These are phyloP conservation scores for Bhutanitis thaidina DNA, from an alignment of 2,888 invertebrate genomes.

Conservation along the genomic window DNA sequence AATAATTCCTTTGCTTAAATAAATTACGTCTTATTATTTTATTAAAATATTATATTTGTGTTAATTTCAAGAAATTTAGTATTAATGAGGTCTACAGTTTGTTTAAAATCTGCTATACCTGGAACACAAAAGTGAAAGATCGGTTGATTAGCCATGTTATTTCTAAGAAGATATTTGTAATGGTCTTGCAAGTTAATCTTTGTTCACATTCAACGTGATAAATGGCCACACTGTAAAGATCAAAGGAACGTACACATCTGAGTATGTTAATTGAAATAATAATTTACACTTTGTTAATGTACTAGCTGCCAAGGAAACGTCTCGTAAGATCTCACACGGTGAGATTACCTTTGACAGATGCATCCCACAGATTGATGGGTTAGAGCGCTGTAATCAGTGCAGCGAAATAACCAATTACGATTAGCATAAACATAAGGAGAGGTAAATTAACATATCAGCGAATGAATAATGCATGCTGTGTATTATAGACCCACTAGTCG, in stretches of 20 bases:
- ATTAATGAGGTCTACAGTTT: no score
- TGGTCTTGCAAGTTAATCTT: no score
- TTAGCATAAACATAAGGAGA: constrained; percentile 75
- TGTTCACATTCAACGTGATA: no score
- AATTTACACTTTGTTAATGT: neutral
- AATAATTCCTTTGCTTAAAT: no score
- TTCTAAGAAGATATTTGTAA: neutral
- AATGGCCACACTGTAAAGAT: no score
- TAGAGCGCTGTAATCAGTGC: constrained; percentile 49
- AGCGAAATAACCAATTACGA: constrained; percentile 74
- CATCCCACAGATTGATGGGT: constrained; percentile 52
- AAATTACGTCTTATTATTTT: no score
- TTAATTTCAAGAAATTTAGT: no score
- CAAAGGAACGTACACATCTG: no score
- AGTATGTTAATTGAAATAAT: neutral
- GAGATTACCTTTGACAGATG: constrained; percentile 56
- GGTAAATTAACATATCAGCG: constrained; percentile 69
- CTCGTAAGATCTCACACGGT: constrained; percentile 31
- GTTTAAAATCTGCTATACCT: no score
- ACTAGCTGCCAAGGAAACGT: neutral
- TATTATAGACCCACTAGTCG: constrained; percentile 41
- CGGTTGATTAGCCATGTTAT: no score
- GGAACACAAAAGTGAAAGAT: no score
- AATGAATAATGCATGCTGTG: constrained; percentile 66
- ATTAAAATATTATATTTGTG: no score